Evolutionary conservation across 2,888 invertebrate species (phyloP), one percentile per base, ranked within the genome.

Genomic region (Diachrysia chrysitis): DNA sequence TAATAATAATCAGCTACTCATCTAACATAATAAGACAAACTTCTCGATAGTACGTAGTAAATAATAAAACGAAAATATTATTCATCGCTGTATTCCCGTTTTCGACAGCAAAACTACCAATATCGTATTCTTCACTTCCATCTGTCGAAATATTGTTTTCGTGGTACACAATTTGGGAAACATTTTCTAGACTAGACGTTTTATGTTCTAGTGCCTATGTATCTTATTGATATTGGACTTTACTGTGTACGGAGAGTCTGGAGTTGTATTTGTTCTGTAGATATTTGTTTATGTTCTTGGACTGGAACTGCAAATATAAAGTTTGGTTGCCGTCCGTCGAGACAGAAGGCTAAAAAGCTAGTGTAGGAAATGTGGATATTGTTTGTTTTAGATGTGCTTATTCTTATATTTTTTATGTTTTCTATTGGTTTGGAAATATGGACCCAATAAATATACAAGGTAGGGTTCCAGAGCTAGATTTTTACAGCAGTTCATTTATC

Each of bases 101-200:
- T 67, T 72, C 69, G 58, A 37, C 62, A 65, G 51, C 58, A 58
- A 69, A 66, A 76, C 54, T 75, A 69, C 57, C 66, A 79, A 79
- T 75, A 79, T 69, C 54, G 21, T 63, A 64, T 79, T 78, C 73
- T 66, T 76, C 54, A 25, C 32, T 48, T 63, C 51, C 66, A 63
- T 69, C 63, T 78, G 48, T 63, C 55, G 57, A 76, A 59, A 79
- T 78, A 73, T 79, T 78, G 73, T 76, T 70, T 78, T 76, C 69
- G 61, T 67, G 56, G 35, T 61, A 72, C 46, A 67, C 55, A 61
- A 72, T 78, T 70, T 69, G 19, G 63, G 63, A 56, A 65, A 69
- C 72, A 63, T 69, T 46, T 66, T 79, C 65, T 55, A 72, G 72
- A 55, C 71, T 62, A 64, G 63, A 75, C 65, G 51, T 69, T 78